A percentile compares a stretch with the other conserved stretches of the same genome.
These are phyloP conservation scores for Formica selysi DNA, from an alignment of 1,140 invertebrate genomes.

Conservation along the genomic window DNA sequence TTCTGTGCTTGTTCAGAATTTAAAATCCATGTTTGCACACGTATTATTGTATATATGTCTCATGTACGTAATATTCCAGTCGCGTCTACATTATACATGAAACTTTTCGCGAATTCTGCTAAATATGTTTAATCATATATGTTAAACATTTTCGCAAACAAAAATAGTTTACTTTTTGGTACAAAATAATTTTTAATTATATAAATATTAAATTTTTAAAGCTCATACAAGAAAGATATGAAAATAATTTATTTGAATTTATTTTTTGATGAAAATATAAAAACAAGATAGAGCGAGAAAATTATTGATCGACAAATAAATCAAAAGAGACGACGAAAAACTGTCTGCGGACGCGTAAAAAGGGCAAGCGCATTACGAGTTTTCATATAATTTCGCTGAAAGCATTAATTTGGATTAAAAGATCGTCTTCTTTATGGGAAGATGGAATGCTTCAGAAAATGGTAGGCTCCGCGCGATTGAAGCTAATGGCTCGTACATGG, in stretches of 20 bases:
- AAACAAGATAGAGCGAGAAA: not conserved
- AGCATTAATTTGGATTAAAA: slow-evolving; percentile 85
- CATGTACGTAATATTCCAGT: not conserved
- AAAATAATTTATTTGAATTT: slow-evolving; percentile 1
- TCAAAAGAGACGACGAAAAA: not conserved
- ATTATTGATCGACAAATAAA: slow-evolving; percentile 64
- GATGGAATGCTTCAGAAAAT: slow-evolving; percentile 74
- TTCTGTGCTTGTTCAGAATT: slow-evolving; percentile 47
- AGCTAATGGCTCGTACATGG: slow-evolving; percentile 81
- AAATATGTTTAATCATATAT: slow-evolving; percentile 10
- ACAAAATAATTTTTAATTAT: slow-evolving; percentile 4
- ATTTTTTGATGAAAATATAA: not conserved
- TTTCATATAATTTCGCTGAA: slow-evolving; percentile 83
- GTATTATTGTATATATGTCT: slow-evolving; percentile 1
- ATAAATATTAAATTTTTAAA: not conserved
- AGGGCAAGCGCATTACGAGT: slow-evolving; percentile 75
- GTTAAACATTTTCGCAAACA: slow-evolving; percentile 28
- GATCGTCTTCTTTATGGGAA: slow-evolving; percentile 77
- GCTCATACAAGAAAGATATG: not conserved
- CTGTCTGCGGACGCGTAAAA: slow-evolving; percentile 24
- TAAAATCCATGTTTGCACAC: slow-evolving; percentile 22
- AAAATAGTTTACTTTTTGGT: slow-evolving; percentile 28
- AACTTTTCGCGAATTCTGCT: slow-evolving; percentile 50
- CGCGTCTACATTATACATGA: slow-evolving; percentile 3
- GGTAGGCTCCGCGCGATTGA: slow-evolving; percentile 63